Evolutionary conservation across 2,888 invertebrate species (phyloP).

Genomic region (Drosophila quinaria): DNA sequence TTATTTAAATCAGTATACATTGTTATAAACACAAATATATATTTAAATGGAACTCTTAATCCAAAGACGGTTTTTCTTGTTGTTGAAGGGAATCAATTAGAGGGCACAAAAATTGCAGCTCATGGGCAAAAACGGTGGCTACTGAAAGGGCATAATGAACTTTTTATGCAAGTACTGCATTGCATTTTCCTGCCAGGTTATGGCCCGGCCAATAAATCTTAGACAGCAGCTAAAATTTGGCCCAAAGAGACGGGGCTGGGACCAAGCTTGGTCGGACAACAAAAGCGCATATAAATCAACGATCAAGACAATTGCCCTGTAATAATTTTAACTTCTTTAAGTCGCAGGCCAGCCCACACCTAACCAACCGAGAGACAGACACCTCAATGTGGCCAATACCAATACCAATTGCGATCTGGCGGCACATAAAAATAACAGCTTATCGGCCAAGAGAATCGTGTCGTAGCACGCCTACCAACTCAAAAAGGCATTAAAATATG

Average conservation of each 20-base stretch:
- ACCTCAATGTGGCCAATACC: constrained; percentile 24
- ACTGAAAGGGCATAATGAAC: constrained; percentile 52
- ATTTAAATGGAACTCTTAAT: constrained; percentile 5
- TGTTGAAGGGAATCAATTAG: background rate
- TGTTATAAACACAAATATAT: background rate
- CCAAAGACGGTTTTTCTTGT: background rate
- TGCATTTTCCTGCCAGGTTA: constrained; percentile 35
- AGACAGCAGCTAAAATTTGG: constrained; percentile 53
- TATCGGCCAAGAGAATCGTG: constrained; percentile 85
- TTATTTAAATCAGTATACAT: background rate
- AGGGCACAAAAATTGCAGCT: background rate
- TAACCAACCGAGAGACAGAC: constrained; percentile 31
- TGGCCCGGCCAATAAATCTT: constrained; percentile 62
- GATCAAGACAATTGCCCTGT: constrained; percentile 80
- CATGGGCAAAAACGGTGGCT: constrained; percentile 41
- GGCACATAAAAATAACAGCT: constrained; percentile 85
- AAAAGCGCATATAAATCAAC: constrained; percentile 77
- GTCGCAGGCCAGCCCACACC: constrained; percentile 72
- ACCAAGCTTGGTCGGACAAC: constrained; percentile 43
- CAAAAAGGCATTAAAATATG: constrained; percentile 77
- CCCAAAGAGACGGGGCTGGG: constrained; percentile 22
- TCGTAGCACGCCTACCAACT: constrained; percentile 83
- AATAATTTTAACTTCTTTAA: constrained; percentile 80
- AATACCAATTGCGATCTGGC: constrained; percentile 62
- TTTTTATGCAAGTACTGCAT: constrained; percentile 41